Conservation (phyloP, 2,797 vertebrate genomes). For the Siniperca obscura region DNA sequence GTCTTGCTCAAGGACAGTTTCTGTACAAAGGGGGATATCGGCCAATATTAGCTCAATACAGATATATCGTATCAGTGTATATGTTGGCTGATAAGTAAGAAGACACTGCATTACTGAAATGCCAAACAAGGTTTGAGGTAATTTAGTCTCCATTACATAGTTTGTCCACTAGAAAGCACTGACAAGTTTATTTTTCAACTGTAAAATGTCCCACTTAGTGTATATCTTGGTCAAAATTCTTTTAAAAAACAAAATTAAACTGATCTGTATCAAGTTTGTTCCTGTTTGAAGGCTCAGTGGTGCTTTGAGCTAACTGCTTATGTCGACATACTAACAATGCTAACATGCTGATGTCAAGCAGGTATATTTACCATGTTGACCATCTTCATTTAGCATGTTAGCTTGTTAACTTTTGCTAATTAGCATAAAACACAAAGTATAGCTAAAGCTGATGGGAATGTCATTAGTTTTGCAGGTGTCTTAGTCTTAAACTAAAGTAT, state of each 20-base stretch:
- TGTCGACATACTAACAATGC: neutral
- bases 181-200: too few relatives aligned
- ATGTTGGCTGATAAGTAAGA: neutral
- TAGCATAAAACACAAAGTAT: neutral
- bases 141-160: neutral
- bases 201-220: neutral
- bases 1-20: constrained; percentile 18
- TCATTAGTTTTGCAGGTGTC: neutral
- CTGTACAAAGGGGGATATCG: neutral
- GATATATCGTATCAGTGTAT: neutral
- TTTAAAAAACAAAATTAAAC: too few relatives aligned
- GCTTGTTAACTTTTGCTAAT: neutral
- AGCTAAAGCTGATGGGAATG: neutral
- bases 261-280: too few relatives aligned
- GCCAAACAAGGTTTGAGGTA: neutral
- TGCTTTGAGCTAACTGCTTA: neutral
- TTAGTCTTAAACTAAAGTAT: neutral
- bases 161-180: neutral
- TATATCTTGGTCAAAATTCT: too few relatives aligned
- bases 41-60: neutral
- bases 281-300: neutral
- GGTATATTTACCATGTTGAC: neutral
- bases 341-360: neutral
- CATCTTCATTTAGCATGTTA: neutral
- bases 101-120: too few relatives aligned